Conservation (phyloP, 2,888 invertebrate genomes). For the Synergus umbraculus region DNA sequence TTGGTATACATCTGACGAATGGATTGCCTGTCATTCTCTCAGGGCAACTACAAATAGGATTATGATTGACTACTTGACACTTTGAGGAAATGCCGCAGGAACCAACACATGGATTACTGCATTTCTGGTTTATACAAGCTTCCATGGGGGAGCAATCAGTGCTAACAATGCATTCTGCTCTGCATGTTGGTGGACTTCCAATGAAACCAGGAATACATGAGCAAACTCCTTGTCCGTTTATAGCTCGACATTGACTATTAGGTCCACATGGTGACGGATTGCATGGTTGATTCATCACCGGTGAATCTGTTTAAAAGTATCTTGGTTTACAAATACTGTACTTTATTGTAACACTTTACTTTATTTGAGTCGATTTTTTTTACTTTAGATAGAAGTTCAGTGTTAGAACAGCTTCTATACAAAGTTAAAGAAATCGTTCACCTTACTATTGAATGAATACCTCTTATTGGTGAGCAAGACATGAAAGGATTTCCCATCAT, state of each 20-base stretch:
- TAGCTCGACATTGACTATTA: conserved; percentile 84
- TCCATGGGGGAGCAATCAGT: conserved; percentile 89
- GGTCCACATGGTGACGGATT: conserved; percentile 82
- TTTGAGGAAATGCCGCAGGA: conserved; percentile 87
- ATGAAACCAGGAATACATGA: conserved; percentile 87
- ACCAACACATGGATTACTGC: conserved; percentile 88
- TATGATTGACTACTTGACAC: conserved; percentile 89
- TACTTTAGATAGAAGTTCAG: neutral
- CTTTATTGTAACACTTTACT: neutral
- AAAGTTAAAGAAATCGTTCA: neutral
- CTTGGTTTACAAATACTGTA: neutral
- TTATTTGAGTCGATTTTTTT: neutral
- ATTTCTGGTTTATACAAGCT: conserved; percentile 88
- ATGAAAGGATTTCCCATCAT: conserved; percentile 85
- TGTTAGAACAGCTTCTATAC: neutral
- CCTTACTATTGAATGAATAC: conserved; percentile 58
- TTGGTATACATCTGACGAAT: conserved; percentile 78
- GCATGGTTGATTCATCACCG: conserved; percentile 49
- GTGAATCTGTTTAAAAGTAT: conserved; percentile 5
- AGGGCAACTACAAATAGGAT: conserved; percentile 86
- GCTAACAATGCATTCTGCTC: conserved; percentile 88
- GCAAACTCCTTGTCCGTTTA: conserved; percentile 88
- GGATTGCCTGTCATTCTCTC: conserved; percentile 80
- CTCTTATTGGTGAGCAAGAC: conserved; percentile 78
- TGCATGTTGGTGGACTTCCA: conserved; percentile 89